These are phyloP conservation scores for Drosophila sproati DNA, from an alignment of 1,140 invertebrate species.

Conservation along the genomic window DNA sequence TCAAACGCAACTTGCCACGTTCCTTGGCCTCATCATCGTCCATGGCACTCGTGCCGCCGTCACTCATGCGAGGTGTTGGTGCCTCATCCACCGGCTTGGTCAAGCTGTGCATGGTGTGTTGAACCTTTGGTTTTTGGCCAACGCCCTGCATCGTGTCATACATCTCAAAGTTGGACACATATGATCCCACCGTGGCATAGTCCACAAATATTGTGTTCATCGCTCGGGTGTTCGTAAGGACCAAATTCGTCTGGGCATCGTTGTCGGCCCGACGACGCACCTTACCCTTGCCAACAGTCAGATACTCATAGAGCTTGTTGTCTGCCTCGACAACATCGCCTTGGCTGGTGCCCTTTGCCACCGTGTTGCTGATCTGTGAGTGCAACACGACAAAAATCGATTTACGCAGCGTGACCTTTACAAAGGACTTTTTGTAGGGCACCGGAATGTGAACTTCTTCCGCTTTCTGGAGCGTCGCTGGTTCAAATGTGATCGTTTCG, in stretches of 20 bases:
- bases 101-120: background rate
- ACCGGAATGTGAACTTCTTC: background rate
- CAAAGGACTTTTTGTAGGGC: slow-evolving; percentile 61
- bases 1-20: background rate
- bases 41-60: no score
- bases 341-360: slow-evolving; percentile 86
- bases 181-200: slow-evolving; percentile 86
- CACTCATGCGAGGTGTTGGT: background rate
- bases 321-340: slow-evolving; percentile 86
- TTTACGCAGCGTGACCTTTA: slow-evolving; percentile 88
- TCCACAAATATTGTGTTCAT: slow-evolving; percentile 86
- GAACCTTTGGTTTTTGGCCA: background rate
- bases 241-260: slow-evolving; percentile 88
- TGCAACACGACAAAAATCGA: slow-evolving; percentile 88
- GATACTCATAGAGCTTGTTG: slow-evolving; percentile 88
- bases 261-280: slow-evolving; percentile 87
- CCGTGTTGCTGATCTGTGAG: slow-evolving; percentile 87
- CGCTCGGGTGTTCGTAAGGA: slow-evolving; percentile 86
- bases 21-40: slow-evolving; percentile 32
- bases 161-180: slow-evolving; percentile 90
- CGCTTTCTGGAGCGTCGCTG: background rate
- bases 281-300: slow-evolving; percentile 87
- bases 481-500: slow-evolving; percentile 60
- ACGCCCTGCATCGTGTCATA: slow-evolving; percentile 86
- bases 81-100: background rate